Percentiles rank a stretch among this genome's conserved stretches.
Conservation (phyloP, 2,888 invertebrate genomes). For the Drosophila mimica region DNA sequence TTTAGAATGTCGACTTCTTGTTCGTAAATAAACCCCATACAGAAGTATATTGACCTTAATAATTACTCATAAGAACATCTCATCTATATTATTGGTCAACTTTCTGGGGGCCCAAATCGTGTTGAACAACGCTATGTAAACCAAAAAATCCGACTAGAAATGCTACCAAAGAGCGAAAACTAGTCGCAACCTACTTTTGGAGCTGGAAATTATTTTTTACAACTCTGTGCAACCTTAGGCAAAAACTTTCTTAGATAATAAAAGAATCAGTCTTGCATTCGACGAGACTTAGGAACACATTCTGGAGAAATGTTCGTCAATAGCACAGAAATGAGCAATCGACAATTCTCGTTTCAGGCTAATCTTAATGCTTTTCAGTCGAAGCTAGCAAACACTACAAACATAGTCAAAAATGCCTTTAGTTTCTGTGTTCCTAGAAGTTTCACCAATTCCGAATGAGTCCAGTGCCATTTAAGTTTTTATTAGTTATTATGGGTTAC, state of each 20-base stretch:
- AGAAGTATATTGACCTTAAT: not conserved
- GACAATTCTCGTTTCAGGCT: not conserved
- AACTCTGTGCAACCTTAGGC: not conserved
- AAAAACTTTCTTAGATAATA: not conserved
- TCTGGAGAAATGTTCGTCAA: no score
- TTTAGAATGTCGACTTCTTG: not conserved
- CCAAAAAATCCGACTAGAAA: not conserved
- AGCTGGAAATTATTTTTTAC: not conserved
- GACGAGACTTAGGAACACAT: no score
- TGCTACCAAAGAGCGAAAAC: not conserved
- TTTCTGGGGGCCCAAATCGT: not conserved
- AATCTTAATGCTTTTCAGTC: not conserved
- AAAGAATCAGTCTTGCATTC: not conserved
- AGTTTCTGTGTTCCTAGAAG: not conserved
- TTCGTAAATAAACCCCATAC: not conserved
- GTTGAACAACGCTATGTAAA: not conserved
- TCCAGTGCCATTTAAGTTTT: not conserved
- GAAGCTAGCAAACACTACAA: no score
- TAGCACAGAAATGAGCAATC: no score
- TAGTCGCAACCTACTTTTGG: not conserved
- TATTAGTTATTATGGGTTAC: not conserved
- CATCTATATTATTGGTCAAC: not conserved
- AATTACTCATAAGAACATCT: not conserved
- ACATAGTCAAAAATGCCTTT: no score
- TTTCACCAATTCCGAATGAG: not conserved